Evolutionary conservation across 64 coral and sea anemone genomes (phyloP).

Genomic region (Astreopora myriophthalma): DNA sequence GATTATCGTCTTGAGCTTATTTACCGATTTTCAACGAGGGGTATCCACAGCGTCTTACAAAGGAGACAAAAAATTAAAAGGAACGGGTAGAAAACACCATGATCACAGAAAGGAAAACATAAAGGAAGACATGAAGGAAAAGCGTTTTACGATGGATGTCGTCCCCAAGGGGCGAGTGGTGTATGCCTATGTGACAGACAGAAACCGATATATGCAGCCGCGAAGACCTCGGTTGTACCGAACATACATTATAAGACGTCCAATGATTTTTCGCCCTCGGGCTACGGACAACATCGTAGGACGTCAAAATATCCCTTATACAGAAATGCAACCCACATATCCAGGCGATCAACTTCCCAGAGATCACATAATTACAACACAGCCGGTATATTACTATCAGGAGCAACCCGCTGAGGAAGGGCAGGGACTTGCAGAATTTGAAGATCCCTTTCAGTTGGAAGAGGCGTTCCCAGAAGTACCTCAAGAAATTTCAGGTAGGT

Average conservation of each 20-base stretch:
- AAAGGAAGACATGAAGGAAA: not conserved
- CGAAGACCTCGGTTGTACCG: slow-evolving; percentile 25
- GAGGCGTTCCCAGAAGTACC: not conserved
- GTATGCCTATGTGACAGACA: slow-evolving; percentile 73
- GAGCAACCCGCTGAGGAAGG: not conserved
- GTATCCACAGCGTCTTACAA: slow-evolving; percentile 47
- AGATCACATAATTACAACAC: not conserved
- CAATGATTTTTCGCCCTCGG: slow-evolving; percentile 5
- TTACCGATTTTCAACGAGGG: not conserved
- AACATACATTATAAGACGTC: slow-evolving; percentile 17
- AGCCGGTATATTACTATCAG: not conserved
- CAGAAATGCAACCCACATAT: not conserved
- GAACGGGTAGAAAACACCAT: slow-evolving; percentile 50
- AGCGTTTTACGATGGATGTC: slow-evolving; percentile 3
- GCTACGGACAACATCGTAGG: not conserved
- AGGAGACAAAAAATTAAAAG: slow-evolving; percentile 47
- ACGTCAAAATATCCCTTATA: slow-evolving; percentile 35
- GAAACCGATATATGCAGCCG: slow-evolving; percentile 45
- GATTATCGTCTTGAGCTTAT: not conserved
- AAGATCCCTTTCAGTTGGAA: not conserved
- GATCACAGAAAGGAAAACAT: not conserved
- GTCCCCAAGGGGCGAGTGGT: slow-evolving; percentile 56
- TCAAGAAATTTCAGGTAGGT: slow-evolving; percentile 6
- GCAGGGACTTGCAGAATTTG: not conserved
- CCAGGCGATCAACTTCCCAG: not conserved